Conservation (phyloP, 2,797 vertebrate species). For the Decapterus maruadsi region DNA sequence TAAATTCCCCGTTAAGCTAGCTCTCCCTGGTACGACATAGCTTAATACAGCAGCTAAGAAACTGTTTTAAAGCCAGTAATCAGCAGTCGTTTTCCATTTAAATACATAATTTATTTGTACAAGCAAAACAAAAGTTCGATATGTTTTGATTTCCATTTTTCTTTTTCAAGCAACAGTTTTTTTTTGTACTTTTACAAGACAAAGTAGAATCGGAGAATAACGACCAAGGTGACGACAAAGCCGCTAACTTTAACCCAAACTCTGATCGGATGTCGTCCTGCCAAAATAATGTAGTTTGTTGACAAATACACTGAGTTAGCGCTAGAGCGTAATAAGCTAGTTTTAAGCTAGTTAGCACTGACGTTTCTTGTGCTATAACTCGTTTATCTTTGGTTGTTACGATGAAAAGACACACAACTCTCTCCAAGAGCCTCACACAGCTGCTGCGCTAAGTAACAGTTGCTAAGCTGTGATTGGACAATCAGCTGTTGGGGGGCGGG, state of each 20-base stretch:
- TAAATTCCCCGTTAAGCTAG: background rate
- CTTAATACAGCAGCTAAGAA: too few relatives aligned
- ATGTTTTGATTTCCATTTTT: slow-evolving; percentile 1
- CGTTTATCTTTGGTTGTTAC: background rate
- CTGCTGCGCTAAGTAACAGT: background rate
- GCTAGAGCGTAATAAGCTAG: background rate
- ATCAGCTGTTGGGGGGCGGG: background rate
- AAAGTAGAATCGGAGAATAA: background rate
- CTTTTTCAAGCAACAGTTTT: background rate
- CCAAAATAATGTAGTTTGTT: too few relatives aligned
- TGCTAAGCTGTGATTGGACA: background rate
- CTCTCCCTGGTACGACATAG: background rate
- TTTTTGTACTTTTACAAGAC: background rate
- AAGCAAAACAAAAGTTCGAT: background rate
- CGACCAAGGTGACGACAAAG: background rate
- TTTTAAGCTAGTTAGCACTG: background rate
- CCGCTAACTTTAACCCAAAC: background rate
- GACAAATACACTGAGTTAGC: background rate
- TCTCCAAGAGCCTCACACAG: background rate
- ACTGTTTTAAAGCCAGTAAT: background rate
- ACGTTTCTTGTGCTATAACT: background rate
- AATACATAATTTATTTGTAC: background rate
- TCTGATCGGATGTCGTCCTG: background rate
- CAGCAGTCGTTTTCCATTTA: background rate
- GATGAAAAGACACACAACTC: background rate